Conservation (phyloP, 2,888 invertebrate species). For the Formica aserva region DNA sequence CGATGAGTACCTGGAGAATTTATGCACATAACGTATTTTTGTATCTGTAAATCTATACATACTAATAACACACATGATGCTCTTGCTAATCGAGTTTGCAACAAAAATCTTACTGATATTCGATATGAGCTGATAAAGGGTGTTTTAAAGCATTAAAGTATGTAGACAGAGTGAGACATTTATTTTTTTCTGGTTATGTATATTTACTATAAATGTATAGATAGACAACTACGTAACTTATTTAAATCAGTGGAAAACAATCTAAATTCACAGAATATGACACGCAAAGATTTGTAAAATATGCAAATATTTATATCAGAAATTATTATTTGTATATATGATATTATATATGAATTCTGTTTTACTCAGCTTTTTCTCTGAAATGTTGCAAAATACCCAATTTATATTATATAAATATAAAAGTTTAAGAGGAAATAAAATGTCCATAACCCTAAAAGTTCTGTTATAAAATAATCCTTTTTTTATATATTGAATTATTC, state of each 20-base stretch:
- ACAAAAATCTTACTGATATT: not conserved
- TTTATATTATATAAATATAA: too few relatives aligned
- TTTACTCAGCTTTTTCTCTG: not conserved
- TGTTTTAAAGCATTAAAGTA: not conserved
- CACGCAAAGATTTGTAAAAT: not conserved
- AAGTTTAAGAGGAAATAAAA: not conserved
- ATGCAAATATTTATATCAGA: not conserved
- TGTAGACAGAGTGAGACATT: not conserved
- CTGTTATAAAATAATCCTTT: not conserved
- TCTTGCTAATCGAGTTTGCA: not conserved
- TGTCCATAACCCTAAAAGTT: not conserved
- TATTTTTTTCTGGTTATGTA: not conserved
- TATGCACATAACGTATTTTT: not conserved
- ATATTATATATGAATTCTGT: not conserved
- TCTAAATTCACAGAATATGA: not conserved
- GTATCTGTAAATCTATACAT: not conserved
- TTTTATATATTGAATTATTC: not conserved
- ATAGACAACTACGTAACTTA: not conserved
- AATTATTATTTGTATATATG: not conserved
- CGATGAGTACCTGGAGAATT: not conserved
- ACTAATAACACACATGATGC: not conserved
- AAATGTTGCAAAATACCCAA: not conserved
- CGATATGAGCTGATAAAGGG: not conserved
- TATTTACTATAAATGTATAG: not conserved
- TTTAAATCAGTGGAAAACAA: not conserved